phyloP scores from a whole-genome alignment of 2,888 invertebrate genomes.

The Ecliptopera silaceata region DNA sequence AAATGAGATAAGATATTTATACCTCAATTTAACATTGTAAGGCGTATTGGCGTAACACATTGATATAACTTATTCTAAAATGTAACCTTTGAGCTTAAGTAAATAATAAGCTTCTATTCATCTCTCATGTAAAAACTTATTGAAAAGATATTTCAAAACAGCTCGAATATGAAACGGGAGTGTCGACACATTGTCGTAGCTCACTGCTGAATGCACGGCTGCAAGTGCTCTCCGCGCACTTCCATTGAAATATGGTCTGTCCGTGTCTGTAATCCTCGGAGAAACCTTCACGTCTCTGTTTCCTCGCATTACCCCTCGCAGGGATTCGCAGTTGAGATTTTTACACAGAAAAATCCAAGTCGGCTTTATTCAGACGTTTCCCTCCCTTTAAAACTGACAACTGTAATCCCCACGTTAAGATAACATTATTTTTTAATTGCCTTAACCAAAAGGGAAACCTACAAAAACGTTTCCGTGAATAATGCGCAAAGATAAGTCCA shows the following conservation, averaged over 20 bases:
- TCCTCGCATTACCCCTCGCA: slow-evolving; percentile 13
- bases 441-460: slow-evolving; percentile 28
- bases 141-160: slow-evolving; percentile 27
- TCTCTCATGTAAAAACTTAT: slow-evolving; percentile 12
- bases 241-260: slow-evolving; percentile 28
- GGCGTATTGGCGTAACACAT: not conserved
- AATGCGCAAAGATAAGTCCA: slow-evolving; percentile 37
- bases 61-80: not conserved
- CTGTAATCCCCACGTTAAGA: slow-evolving; percentile 17
- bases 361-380: slow-evolving; percentile 9
- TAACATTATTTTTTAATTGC: slow-evolving; percentile 25
- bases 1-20: too few relatives aligned
- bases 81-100: not conserved
- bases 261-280: slow-evolving; percentile 23
- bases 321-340: slow-evolving; percentile 13
- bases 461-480: slow-evolving; percentile 36
- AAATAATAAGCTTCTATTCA: slow-evolving; percentile 18
- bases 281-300: slow-evolving; percentile 19
- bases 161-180: slow-evolving; percentile 26
- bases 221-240: slow-evolving; percentile 23
- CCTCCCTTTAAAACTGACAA: slow-evolving; percentile 10
- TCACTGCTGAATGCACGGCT: slow-evolving; percentile 26
- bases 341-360: slow-evolving; percentile 10
- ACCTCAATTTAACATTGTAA: too few relatives aligned
- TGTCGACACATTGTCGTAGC: slow-evolving; percentile 27